These are phyloP conservation scores for Sphenopsis melanotis DNA, from an alignment of 2,797 vertebrate genomes.

Conservation along the genomic window DNA sequence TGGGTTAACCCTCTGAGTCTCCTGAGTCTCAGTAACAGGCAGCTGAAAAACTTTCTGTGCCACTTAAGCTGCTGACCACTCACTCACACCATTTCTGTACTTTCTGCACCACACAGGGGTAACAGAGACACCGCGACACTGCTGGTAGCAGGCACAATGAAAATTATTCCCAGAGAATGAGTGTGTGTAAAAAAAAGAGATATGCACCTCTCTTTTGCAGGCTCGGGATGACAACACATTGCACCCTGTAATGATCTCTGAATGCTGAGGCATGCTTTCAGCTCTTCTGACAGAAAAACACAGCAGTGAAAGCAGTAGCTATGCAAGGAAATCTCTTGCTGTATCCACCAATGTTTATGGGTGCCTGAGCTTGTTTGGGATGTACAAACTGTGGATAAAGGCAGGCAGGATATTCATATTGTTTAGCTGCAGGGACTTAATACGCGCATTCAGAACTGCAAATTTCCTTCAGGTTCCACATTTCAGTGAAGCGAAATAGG, in stretches of 20 bases:
- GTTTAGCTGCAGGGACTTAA: background rate
- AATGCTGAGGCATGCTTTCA: background rate
- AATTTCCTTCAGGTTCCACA: background rate
- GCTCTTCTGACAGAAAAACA: background rate
- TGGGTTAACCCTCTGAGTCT: background rate
- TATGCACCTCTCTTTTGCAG: background rate
- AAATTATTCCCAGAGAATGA: background rate
- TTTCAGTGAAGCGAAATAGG: background rate
- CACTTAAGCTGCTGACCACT: background rate
- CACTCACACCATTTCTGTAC: background rate
- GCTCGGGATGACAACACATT: background rate
- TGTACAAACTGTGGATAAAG: background rate
- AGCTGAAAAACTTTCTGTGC: background rate
- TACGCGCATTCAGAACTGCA: background rate
- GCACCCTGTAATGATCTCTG: background rate
- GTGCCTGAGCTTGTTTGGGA: background rate
- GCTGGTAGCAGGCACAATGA: background rate
- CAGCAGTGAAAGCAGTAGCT: background rate
- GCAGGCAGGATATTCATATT: background rate
- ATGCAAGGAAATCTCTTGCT: background rate
- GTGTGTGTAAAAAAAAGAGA: fast-evolving
- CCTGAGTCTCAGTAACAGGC: background rate
- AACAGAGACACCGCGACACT: background rate
- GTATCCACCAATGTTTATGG: background rate
- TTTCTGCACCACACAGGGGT: fast-evolving